A percentile compares a stretch with the other conserved stretches of the same genome.
Conservation (phyloP, 2,888 invertebrate species). For the Alloplasta piceator region DNA sequence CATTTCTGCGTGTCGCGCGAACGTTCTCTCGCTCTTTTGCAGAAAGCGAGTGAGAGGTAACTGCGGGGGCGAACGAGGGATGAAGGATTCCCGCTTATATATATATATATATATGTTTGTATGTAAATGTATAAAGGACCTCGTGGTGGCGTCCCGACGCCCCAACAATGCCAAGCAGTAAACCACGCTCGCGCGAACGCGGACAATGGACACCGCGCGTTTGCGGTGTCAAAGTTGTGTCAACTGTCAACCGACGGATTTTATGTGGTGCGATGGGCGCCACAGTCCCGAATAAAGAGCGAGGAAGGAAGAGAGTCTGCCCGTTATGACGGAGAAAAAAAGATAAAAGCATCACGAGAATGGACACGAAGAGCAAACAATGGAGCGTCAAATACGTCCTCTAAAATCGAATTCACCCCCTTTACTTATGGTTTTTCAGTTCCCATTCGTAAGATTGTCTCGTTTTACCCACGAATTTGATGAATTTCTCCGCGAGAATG, state of each 20-base stretch:
- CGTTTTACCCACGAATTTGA: too few species aligned
- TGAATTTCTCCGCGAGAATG: too few species aligned
- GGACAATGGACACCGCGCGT: conserved; percentile 78
- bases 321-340: conserved; percentile 43
- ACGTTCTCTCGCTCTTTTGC: conserved; percentile 29
- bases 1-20: conserved; percentile 71
- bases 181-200: conserved; percentile 79
- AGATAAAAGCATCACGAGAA: conserved; percentile 61
- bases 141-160: conserved; percentile 64
- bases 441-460: conserved; percentile 20
- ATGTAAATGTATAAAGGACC: conserved; percentile 24
- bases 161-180: conserved; percentile 77
- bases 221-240: conserved; percentile 80
- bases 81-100: conserved; percentile 3
- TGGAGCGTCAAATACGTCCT: conserved; percentile 64
- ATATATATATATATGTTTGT: neutral
- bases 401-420: conserved; percentile 34
- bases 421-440: conserved; percentile 12
- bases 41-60: conserved; percentile 40
- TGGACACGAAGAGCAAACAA: conserved; percentile 58
- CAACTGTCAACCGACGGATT: conserved; percentile 79
- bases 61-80: conserved; percentile 51
- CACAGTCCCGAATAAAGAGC: conserved; percentile 13
- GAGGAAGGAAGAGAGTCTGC: conserved; percentile 16
- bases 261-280: conserved; percentile 33